Percentiles rank a stretch among this genome's conserved stretches.
Evolutionary conservation across 2,113 vertebrate genomes (phyloP).

Genomic region (Daboia siamensis): DNA sequence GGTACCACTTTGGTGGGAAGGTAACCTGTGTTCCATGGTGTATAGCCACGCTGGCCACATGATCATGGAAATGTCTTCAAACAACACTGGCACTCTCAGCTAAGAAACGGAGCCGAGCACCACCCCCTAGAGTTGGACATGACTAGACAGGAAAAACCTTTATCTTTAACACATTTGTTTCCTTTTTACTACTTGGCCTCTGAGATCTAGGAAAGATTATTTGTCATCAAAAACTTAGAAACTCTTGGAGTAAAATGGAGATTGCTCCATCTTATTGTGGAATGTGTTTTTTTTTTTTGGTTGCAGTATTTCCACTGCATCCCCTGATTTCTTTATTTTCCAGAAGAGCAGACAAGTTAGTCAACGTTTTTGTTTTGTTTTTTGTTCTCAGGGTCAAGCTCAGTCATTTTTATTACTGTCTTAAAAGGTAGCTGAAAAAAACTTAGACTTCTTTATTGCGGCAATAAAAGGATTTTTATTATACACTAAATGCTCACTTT

Average conservation of each 20-base stretch:
- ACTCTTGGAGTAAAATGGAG: neutral
- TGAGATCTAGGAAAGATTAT: neutral
- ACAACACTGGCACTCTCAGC: neutral
- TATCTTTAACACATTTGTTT: neutral
- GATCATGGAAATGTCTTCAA: neutral
- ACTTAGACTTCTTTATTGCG: neutral
- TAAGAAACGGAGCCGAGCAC: neutral
- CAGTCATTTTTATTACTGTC: conserved; percentile 34
- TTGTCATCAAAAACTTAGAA: neutral
- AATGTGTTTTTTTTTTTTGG: neutral
- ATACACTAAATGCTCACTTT: conserved; percentile 23
- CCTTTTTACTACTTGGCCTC: neutral
- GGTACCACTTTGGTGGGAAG: neutral
- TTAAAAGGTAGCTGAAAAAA: conserved; percentile 33
- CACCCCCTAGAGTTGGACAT: neutral
- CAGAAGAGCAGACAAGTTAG: neutral
- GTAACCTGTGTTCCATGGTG: neutral
- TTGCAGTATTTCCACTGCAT: neutral
- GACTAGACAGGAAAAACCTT: neutral
- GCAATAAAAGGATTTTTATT: conserved; percentile 39
- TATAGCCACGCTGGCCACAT: neutral
- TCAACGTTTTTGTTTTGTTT: neutral
- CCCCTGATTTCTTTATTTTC: neutral
- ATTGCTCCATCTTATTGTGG: neutral
- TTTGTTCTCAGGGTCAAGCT: neutral